Percentiles rank a stretch among this genome's conserved stretches.
Conservation (phyloP, 1,140 invertebrate species). For the Liolophura sinensis region DNA sequence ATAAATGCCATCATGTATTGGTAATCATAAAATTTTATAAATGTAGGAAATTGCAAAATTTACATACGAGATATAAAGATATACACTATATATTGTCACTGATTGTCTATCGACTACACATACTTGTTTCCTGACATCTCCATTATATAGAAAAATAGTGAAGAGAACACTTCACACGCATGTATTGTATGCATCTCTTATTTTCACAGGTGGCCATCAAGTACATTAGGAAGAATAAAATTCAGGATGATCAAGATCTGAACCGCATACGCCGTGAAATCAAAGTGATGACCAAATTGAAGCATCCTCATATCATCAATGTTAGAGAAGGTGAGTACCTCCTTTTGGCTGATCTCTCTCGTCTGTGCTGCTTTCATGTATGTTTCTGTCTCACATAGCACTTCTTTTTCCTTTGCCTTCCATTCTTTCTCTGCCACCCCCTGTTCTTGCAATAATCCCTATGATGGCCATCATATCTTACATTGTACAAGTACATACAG, state of each 20-base stretch:
- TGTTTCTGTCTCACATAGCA: neutral
- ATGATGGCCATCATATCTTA: too few relatives aligned
- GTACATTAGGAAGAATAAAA: slow-evolving; percentile 99
- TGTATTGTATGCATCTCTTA: slow-evolving; percentile 9
- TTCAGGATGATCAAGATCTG: slow-evolving; percentile 95
- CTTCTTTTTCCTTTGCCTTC: slow-evolving; percentile 4
- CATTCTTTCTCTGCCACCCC: slow-evolving; percentile 4
- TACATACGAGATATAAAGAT: too few relatives aligned
- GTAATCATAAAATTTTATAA: neutral
- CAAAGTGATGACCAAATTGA: slow-evolving; percentile 97
- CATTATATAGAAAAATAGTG: too few relatives aligned
- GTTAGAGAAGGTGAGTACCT: slow-evolving; percentile 88
- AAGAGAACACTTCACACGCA: too few relatives aligned
- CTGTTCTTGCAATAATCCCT: neutral
- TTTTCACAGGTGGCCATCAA: slow-evolving; percentile 84
- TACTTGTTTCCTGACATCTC: too few relatives aligned
- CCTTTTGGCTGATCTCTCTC: slow-evolving; percentile 1
- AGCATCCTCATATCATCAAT: slow-evolving; percentile 98
- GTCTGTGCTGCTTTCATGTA: neutral
- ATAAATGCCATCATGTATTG: neutral
- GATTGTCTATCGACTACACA: too few relatives aligned
- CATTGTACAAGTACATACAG: too few relatives aligned
- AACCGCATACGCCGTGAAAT: slow-evolving; percentile 94
- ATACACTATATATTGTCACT: too few relatives aligned
- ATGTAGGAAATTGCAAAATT: too few relatives aligned